phyloP scores from a whole-genome alignment of 2,888 invertebrate species.

The Spisula solida region DNA sequence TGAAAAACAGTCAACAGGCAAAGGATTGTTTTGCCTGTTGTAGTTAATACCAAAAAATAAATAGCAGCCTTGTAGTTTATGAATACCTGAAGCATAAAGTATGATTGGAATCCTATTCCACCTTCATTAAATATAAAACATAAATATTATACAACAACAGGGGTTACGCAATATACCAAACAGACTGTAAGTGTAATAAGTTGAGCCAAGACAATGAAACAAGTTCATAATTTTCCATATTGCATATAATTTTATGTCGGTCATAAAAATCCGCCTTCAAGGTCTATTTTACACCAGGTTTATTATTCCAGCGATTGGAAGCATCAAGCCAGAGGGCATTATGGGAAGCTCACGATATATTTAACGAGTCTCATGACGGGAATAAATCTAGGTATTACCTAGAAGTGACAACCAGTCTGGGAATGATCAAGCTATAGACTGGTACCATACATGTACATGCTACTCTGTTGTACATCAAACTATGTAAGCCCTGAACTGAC shows the following conservation, averaged over 20 bases:
- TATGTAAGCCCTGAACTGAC: not conserved
- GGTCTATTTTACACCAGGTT: not conserved
- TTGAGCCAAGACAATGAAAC: not conserved
- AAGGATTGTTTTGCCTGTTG: no score
- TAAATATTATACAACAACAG: not conserved
- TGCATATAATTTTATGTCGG: slow-evolving; percentile 5
- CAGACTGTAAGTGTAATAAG: not conserved
- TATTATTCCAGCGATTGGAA: not conserved
- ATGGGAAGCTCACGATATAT: not conserved
- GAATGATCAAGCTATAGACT: not conserved
- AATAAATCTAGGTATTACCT: not conserved
- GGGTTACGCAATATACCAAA: not conserved
- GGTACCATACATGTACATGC: not conserved
- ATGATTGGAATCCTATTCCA: not conserved
- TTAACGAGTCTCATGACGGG: not conserved
- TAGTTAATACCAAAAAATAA: no score
- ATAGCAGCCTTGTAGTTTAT: no score
- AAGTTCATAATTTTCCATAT: not conserved
- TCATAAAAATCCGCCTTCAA: not conserved
- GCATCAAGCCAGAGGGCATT: not conserved
- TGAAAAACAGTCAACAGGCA: not conserved
- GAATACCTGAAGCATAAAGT: no score
- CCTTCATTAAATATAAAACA: not conserved
- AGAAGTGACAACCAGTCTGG: not conserved
- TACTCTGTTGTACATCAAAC: not conserved